Evolutionary conservation across 2,113 vertebrate genomes (phyloP), one percentile per base, ranked within the genome.

Genomic region (Saimiri boliviensis): DNA sequence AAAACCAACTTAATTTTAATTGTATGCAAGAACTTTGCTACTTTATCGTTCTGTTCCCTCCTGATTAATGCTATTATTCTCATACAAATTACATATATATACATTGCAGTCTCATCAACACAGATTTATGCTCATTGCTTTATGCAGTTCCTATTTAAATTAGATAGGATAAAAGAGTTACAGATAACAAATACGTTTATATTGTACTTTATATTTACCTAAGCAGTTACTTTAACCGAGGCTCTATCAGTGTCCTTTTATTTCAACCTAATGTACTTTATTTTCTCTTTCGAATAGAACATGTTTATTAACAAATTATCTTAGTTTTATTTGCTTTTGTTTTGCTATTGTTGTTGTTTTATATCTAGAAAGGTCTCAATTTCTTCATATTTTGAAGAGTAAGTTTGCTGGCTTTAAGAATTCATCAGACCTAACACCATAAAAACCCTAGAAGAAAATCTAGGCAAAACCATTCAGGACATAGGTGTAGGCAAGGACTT

Each of bases 41-140:
- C 47, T 95, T 91, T 91, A 54, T 20, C 47, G 70, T 23, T 93
- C 11, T 84, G 25, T 63, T 56, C 19, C 37, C 60, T 52, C n/a
- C 40, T 93, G 87, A 97, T 91, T 93, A 88, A 76, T 91, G 52
- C n/a, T 89, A 8, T 89, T 86, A 89, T 79, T 93, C 20, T 74
- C 32, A 95, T 63, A 71, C 6, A 91, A 95, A 93, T 95, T 71
- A 79, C 58, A n/a, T 86, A 86, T 82, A 93, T 95, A 68, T 56
- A 71, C 45, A 56, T 71, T 93, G 81, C 76, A 93, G 91, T 91
- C 49, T 70, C 70, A 82, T 91, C 42, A 54, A 47, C 32, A 83
- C 68, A 93, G 74, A 80, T 68, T 93, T 93, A 82, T 79, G 70
- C 95, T 93, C 60, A 85, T 85, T 66, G 25, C 85, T 86, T 93